Percentiles rank a stretch among this genome's conserved stretches.
phyloP scores from a whole-genome alignment of 2,888 invertebrate species.

The Rhabditophanes sp. region DNA sequence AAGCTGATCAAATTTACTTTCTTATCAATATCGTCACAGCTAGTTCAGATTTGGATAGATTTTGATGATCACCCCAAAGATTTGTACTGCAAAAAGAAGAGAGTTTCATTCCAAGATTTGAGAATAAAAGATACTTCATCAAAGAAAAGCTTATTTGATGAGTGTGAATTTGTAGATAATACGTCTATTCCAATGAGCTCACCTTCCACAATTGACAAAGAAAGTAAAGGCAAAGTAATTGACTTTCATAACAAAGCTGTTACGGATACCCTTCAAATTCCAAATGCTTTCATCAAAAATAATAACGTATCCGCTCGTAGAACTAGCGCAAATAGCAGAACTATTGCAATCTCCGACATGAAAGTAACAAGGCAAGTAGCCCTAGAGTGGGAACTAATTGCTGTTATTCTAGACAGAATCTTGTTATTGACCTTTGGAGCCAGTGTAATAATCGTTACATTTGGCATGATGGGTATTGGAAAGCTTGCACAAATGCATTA shows the following conservation, averaged over 20 bases:
- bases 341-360: conserved; percentile 13
- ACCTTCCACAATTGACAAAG: too few species aligned
- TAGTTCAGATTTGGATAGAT: conserved; percentile 2
- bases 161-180: too few species aligned
- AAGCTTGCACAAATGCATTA: conserved; percentile 27
- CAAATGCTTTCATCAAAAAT: too few species aligned
- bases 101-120: too few species aligned
- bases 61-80: conserved; percentile 12
- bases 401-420: conserved; percentile 39
- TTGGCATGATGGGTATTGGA: conserved; percentile 34
- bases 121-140: too few species aligned
- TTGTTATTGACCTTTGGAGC: conserved; percentile 29
- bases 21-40: background rate
- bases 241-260: too few species aligned
- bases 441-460: conserved; percentile 27
- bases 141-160: too few species aligned
- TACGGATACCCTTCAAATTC: too few species aligned
- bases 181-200: too few species aligned
- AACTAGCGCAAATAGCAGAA: too few species aligned
- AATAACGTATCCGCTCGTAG: too few species aligned
- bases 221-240: too few species aligned
- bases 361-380: conserved; percentile 27
- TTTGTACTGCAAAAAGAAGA: conserved; percentile 5
- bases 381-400: conserved; percentile 41
- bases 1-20: conserved; percentile 11